phyloP scores from a whole-genome alignment of 1,140 invertebrate genomes.

The Lamellibrachia luymesi region DNA sequence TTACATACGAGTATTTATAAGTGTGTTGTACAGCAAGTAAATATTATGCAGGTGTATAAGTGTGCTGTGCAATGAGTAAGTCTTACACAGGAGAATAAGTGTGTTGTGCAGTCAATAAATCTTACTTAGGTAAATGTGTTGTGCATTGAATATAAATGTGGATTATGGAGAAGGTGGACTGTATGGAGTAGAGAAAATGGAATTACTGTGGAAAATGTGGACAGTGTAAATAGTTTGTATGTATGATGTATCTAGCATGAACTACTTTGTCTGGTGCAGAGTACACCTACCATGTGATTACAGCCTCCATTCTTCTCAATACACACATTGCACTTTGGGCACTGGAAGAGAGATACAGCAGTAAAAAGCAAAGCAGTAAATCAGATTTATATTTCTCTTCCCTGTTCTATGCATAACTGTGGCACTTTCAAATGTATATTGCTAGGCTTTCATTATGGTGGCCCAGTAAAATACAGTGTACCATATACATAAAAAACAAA shows the following conservation, averaged over 20 bases:
- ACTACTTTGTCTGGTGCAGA: background rate
- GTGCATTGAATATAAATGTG: background rate
- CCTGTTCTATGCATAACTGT: no score
- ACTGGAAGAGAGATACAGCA: conserved; percentile 61
- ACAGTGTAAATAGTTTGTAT: background rate
- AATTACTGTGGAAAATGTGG: no score
- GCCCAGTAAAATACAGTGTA: no score
- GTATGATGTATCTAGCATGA: conserved; percentile 59
- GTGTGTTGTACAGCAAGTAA: background rate
- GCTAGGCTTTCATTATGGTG: no score
- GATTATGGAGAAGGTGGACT: background rate
- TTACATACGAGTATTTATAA: no score
- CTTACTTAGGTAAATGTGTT: background rate
- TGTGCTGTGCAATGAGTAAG: background rate
- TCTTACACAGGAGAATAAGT: background rate
- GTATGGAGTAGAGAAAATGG: background rate
- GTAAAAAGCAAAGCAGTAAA: background rate
- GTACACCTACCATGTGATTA: conserved; percentile 82
- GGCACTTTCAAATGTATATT: no score
- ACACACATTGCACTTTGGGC: conserved; percentile 98
- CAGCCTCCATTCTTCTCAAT: conserved; percentile 99
- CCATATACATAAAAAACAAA: no score
- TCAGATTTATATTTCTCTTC: no score
- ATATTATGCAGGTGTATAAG: background rate
- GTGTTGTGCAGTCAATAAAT: background rate